These are phyloP conservation scores for Margarornis squamiger DNA, from an alignment of 2,797 vertebrate species.

Conservation along the genomic window DNA sequence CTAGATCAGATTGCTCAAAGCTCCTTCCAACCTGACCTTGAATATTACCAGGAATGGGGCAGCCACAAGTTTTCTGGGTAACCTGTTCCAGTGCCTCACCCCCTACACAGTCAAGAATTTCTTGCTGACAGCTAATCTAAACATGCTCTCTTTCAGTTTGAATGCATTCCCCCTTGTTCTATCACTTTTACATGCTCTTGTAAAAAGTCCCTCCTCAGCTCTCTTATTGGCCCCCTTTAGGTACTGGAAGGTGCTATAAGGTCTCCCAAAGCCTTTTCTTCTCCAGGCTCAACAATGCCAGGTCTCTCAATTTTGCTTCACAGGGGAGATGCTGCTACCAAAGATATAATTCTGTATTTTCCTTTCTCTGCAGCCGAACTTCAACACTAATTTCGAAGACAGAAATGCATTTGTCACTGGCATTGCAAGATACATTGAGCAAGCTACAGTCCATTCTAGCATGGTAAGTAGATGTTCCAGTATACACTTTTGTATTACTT, in stretches of 20 bases:
- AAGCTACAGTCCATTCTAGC: slow-evolving; percentile 95
- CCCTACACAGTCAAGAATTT: not conserved
- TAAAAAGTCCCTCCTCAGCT: not conserved
- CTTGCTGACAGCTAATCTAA: not conserved
- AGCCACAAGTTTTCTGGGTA: not conserved
- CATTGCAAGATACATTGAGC: slow-evolving; percentile 97
- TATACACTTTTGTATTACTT: not conserved
- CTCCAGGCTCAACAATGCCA: not conserved
- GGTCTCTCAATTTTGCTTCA: not conserved
- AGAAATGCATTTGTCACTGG: slow-evolving; percentile 98
- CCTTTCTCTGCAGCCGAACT: slow-evolving; percentile 86
- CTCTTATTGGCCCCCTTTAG: not conserved
- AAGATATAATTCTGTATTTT: not conserved
- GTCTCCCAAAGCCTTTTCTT: not conserved
- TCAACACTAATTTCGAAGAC: slow-evolving; percentile 99
- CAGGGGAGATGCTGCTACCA: not conserved
- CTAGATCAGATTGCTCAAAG: not conserved
- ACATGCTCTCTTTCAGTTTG: not conserved
- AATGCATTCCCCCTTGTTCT: not conserved
- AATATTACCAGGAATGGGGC: not conserved
- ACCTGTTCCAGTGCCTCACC: not conserved
- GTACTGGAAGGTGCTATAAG: not conserved
- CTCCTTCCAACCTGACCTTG: not conserved
- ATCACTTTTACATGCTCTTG: not conserved
- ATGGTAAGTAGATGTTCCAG: slow-evolving; percentile 81